phyloP scores from a whole-genome alignment of 2,888 invertebrate species.

The Dinocampus coccinellae region DNA sequence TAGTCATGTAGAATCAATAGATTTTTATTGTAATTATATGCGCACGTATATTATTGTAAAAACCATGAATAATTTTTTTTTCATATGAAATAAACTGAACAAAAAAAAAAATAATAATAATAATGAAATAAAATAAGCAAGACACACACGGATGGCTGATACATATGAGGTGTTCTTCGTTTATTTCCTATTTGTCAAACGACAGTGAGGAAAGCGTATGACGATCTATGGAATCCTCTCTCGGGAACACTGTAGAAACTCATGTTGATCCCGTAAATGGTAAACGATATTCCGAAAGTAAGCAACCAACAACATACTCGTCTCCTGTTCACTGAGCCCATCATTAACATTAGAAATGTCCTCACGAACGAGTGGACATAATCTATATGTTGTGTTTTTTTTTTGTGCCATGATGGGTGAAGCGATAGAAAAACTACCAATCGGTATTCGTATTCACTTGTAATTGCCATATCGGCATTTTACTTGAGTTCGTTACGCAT shows the following conservation, averaged over 20 bases:
- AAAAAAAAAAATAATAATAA: too few relatives aligned
- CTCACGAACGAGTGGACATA: constrained; percentile 32
- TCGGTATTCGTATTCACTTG: constrained; percentile 12
- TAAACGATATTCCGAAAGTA: constrained; percentile 48
- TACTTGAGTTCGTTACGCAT: neutral
- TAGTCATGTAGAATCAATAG: neutral
- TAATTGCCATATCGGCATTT: constrained; percentile 13
- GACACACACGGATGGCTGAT: neutral
- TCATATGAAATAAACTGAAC: too few relatives aligned
- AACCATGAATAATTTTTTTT: too few relatives aligned
- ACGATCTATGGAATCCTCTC: constrained; percentile 28
- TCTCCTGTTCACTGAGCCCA: constrained; percentile 32
- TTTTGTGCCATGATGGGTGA: constrained; percentile 30
- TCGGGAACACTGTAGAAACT: constrained; percentile 31
- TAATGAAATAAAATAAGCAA: too few relatives aligned
- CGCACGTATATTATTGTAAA: too few relatives aligned
- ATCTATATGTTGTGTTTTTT: constrained; percentile 39
- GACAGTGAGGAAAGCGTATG: constrained; percentile 26
- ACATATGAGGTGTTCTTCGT: constrained; percentile 5
- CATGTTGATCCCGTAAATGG: constrained; percentile 43
- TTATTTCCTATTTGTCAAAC: constrained; percentile 19
- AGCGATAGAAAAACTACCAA: constrained; percentile 36
- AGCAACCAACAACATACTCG: constrained; percentile 39
- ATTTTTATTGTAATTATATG: too few relatives aligned
- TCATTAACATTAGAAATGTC: constrained; percentile 45